These are phyloP conservation scores for Molothrus aeneus DNA, from an alignment of 2,797 vertebrate species.

Conservation along the genomic window DNA sequence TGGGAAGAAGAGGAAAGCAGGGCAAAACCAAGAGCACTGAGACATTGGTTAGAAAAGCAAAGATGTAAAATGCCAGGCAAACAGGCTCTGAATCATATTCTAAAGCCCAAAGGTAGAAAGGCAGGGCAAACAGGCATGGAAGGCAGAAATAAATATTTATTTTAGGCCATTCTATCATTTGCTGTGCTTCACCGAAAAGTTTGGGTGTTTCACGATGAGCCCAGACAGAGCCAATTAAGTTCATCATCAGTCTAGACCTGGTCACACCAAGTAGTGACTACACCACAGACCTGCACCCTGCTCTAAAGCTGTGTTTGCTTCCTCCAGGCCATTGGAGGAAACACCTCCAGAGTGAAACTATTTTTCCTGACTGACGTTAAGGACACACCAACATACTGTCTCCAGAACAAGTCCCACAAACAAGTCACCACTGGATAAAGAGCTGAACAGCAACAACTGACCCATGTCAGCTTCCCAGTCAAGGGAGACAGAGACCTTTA, in stretches of 20 bases:
- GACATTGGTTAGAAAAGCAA: conserved; percentile 51
- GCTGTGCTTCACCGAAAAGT: not conserved
- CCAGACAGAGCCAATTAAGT: conserved; percentile 35
- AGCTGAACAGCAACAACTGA: not conserved
- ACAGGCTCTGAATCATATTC: conserved; percentile 47
- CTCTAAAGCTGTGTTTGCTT: not conserved
- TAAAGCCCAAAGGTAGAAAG: not conserved
- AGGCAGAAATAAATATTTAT: conserved; percentile 48
- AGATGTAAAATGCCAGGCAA: conserved; percentile 55
- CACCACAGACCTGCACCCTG: not conserved
- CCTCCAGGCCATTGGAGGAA: not conserved
- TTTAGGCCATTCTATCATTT: conserved; percentile 34
- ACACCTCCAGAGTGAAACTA: not conserved
- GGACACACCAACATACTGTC: not conserved
- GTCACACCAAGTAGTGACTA: not conserved
- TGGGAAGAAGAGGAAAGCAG: not conserved
- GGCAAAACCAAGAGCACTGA: not conserved
- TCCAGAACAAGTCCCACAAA: not conserved
- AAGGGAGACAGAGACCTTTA: not conserved
- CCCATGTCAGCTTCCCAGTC: not conserved
- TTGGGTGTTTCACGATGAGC: not conserved
- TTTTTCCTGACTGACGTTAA: not conserved
- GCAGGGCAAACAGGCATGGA: not conserved
- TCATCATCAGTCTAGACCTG: conserved; percentile 43
- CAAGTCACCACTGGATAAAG: not conserved